Conservation (phyloP, 2,113 vertebrate species). For the Morone chrysops region DNA sequence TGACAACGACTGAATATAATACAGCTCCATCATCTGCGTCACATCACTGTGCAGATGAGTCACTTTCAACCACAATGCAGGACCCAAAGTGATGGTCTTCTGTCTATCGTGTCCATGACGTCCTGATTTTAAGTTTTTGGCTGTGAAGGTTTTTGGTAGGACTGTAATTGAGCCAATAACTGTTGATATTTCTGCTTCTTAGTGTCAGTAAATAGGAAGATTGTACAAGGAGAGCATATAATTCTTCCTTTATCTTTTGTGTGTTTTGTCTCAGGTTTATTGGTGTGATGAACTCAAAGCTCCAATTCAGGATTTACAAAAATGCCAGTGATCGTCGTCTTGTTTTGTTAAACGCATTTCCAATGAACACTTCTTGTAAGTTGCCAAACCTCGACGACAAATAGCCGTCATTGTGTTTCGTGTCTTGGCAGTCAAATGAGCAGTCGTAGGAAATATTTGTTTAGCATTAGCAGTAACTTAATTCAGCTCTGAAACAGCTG, state of each 20-base stretch:
- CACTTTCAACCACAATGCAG: conserved; percentile 5
- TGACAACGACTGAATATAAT: conserved; percentile 59
- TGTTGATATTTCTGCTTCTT: not conserved
- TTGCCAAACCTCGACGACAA: too few species aligned
- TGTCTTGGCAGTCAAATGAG: too few species aligned
- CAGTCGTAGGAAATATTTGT: too few species aligned
- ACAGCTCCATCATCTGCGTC: conserved; percentile 40
- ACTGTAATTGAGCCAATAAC: not conserved
- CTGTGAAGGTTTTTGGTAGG: not conserved
- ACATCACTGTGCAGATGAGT: conserved; percentile 28
- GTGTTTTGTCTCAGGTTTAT: not conserved
- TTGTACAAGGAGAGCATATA: not conserved
- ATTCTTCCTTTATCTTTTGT: not conserved
- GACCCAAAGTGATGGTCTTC: conserved; percentile 1
- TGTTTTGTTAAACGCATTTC: not conserved
- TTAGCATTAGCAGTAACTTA: too few species aligned
- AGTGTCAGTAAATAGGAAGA: not conserved
- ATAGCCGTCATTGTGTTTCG: too few species aligned
- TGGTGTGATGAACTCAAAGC: not conserved
- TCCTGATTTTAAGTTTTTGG: not conserved
- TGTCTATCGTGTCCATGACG: not conserved
- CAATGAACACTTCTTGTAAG: too few species aligned
- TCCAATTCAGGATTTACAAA: not conserved
- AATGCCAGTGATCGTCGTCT: not conserved
- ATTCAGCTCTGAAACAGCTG: too few species aligned